These are phyloP conservation scores for Spodoptera exigua DNA, from an alignment of 2,888 invertebrate species.

Conservation along the genomic window DNA sequence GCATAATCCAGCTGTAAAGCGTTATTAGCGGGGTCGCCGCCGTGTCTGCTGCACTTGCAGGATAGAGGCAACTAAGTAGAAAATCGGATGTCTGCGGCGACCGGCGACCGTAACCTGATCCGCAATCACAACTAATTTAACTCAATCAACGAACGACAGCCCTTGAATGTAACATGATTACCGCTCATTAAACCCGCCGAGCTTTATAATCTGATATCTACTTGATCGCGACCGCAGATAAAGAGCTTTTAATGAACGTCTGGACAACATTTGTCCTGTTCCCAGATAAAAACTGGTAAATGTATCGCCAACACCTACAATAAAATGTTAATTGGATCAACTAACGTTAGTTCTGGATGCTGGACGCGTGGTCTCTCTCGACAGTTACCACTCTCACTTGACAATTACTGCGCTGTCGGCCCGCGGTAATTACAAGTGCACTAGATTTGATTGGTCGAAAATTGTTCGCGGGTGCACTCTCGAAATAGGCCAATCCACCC, in stretches of 20 bases:
- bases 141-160: slow-evolving; percentile 73
- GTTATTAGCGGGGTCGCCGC: slow-evolving; percentile 58
- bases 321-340: slow-evolving; percentile 38
- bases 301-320: slow-evolving; percentile 21
- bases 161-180: slow-evolving; percentile 64
- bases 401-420: slow-evolving; percentile 27
- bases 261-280: slow-evolving; percentile 30
- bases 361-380: slow-evolving; percentile 7
- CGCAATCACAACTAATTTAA: slow-evolving; percentile 80
- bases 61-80: slow-evolving; percentile 59
- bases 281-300: slow-evolving; percentile 39
- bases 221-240: slow-evolving; percentile 51
- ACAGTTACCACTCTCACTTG: slow-evolving; percentile 42
- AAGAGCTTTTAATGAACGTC: slow-evolving; percentile 49
- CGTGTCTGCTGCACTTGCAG: slow-evolving; percentile 61
- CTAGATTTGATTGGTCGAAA: slow-evolving; percentile 77
- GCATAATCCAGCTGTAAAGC: slow-evolving; percentile 45
- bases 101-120: slow-evolving; percentile 73
- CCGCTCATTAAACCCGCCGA: slow-evolving; percentile 64
- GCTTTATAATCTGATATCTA: slow-evolving; percentile 60
- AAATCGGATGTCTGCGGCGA: slow-evolving; percentile 64
- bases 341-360: slow-evolving; percentile 26
- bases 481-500: slow-evolving; percentile 85
- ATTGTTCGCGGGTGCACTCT: slow-evolving; percentile 77
- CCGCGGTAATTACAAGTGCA: slow-evolving; percentile 68